phyloP scores from a whole-genome alignment of 2,113 vertebrate species.

The Oceanodroma tethys region DNA sequence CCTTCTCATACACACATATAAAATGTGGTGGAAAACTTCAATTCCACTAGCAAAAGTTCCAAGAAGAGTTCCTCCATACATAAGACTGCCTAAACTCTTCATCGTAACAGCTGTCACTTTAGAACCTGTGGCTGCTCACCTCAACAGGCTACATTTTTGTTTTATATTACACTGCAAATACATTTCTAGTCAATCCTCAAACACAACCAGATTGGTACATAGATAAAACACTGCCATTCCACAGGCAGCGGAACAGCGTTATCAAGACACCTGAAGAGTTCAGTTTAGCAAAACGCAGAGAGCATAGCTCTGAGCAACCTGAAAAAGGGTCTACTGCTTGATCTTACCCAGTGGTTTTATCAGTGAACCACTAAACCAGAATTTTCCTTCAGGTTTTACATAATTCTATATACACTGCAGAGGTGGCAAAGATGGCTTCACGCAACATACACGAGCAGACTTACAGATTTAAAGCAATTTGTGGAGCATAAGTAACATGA shows the following conservation, averaged over 20 bases:
- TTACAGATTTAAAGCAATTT: neutral
- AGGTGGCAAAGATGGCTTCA: neutral
- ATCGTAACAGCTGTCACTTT: neutral
- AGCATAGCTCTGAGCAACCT: neutral
- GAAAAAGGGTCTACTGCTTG: neutral
- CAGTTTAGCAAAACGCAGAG: neutral
- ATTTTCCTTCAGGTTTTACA: neutral
- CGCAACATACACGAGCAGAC: neutral
- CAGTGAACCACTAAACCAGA: neutral
- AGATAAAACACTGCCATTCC: neutral
- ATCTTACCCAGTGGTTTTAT: neutral
- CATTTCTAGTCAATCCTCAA: slow-evolving; percentile 17
- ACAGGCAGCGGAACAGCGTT: neutral
- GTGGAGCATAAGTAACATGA: neutral
- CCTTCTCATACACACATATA: neutral
- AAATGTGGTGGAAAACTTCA: neutral
- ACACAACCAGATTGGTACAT: neutral
- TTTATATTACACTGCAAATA: slow-evolving; percentile 7
- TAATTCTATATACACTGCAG: neutral
- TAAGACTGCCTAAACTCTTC: neutral
- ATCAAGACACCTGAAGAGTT: neutral
- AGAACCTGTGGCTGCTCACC: neutral
- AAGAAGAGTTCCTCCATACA: neutral
- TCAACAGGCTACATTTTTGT: neutral
- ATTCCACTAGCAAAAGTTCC: neutral